These are phyloP conservation scores for Macropodus opercularis DNA, from an alignment of 2,797 vertebrate species.

Conservation along the genomic window DNA sequence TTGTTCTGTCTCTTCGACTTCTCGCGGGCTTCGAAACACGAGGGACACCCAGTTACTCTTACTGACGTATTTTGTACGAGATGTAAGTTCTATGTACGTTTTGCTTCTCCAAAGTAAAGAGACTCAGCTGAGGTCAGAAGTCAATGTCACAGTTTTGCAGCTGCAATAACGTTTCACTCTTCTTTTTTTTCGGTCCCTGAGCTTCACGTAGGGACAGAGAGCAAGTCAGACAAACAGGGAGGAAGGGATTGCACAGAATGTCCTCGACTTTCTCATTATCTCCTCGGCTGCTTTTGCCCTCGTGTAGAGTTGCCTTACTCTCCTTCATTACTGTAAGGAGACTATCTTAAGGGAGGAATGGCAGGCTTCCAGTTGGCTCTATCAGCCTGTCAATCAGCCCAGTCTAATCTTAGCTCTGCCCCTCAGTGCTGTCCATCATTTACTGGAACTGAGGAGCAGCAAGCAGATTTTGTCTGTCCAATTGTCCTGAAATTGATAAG, in stretches of 20 bases:
- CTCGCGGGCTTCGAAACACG: constrained; percentile 14
- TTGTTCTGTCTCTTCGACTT: constrained; percentile 43
- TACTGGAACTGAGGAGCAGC: constrained; percentile 66
- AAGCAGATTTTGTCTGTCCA: constrained; percentile 65
- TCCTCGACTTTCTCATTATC: constrained; percentile 72
- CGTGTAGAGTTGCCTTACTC: constrained; percentile 58
- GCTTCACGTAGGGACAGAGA: constrained; percentile 27
- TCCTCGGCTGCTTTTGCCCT: constrained; percentile 66
- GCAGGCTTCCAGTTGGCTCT: constrained; percentile 78
- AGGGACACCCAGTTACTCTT: background rate
- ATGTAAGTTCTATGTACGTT: too few species aligned
- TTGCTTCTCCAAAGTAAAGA: background rate
- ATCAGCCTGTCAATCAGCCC: constrained; percentile 74
- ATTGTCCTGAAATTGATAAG: constrained; percentile 72
- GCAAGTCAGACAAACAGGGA: constrained; percentile 34
- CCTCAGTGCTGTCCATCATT: constrained; percentile 75
- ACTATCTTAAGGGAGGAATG: constrained; percentile 73
- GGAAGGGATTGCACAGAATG: constrained; percentile 59
- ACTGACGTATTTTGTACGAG: constrained; percentile 2
- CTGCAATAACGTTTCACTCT: constrained; percentile 20
- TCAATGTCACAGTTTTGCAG: constrained; percentile 14
- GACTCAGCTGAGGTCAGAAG: constrained; percentile 45
- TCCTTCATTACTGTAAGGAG: constrained; percentile 77
- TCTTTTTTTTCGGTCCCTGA: constrained; percentile 39
- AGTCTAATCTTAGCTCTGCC: constrained; percentile 78